These are phyloP conservation scores for Myiothlypis chrysogaster DNA, from an alignment of 2,797 vertebrate species.

Conservation along the genomic window DNA sequence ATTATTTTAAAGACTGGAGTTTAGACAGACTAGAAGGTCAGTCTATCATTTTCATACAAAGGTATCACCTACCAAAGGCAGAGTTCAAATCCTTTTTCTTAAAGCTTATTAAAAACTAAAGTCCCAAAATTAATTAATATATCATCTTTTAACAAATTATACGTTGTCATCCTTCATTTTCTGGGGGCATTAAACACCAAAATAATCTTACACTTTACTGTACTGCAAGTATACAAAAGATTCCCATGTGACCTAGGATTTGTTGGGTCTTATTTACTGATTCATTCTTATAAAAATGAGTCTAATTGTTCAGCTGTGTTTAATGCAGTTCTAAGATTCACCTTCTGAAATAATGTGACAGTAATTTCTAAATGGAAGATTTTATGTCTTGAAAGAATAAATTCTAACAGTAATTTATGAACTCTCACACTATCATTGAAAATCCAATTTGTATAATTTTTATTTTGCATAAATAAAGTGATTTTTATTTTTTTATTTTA, in stretches of 20 bases:
- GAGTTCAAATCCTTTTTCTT: not conserved
- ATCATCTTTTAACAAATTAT: not conserved
- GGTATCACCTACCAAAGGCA: not conserved
- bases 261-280: not conserved
- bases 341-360: not conserved
- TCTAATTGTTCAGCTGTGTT: not conserved
- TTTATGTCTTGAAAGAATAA: not conserved
- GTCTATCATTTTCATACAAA: not conserved
- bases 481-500: not conserved
- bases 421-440: not conserved
- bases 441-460: not conserved
- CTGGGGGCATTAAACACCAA: not conserved
- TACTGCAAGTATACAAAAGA: not conserved
- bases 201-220: not conserved
- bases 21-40: not conserved
- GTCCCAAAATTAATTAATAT: not conserved
- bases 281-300: not conserved
- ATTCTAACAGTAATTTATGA: not conserved
- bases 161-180: not conserved
- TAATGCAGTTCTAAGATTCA: not conserved
- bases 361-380: not conserved
- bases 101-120: not conserved
- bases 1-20: not conserved
- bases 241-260: not conserved
- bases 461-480: too few species aligned